Evolutionary conservation across 2,113 vertebrate species (phyloP).

Genomic region (Morone chrysops): DNA sequence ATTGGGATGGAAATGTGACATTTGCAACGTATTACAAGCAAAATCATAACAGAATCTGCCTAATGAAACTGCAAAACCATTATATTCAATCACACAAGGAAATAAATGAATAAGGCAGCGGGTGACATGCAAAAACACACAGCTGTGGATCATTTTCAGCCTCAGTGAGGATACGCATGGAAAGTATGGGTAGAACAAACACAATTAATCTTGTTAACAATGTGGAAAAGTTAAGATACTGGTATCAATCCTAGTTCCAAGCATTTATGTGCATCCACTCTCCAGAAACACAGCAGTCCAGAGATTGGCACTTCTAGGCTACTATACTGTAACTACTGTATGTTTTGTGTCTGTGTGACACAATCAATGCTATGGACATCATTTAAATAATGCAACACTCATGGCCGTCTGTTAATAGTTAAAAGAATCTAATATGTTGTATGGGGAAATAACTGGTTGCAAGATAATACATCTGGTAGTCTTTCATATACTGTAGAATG

Average conservation of each 20-base stretch:
- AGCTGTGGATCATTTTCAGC: not conserved
- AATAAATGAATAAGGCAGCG: not conserved
- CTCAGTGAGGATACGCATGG: not conserved
- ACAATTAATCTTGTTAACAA: not conserved
- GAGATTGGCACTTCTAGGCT: not conserved
- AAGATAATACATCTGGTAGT: too few species aligned
- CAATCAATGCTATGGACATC: too few species aligned
- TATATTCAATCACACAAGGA: not conserved
- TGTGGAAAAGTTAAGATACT: not conserved
- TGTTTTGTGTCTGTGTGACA: too few species aligned
- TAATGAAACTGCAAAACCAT: constrained; percentile 2
- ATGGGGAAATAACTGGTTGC: too few species aligned
- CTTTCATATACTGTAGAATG: too few species aligned
- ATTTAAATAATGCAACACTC: too few species aligned
- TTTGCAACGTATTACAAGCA: constrained; percentile 17
- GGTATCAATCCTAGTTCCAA: not conserved
- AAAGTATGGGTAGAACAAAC: not conserved
- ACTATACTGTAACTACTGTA: not conserved
- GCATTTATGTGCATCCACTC: not conserved
- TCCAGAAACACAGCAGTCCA: not conserved
- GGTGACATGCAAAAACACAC: not conserved
- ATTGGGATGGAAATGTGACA: constrained; percentile 36
- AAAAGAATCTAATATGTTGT: too few species aligned
- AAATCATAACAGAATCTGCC: constrained; percentile 13
- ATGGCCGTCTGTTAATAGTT: too few species aligned